These are phyloP conservation scores for Paguma larvata DNA, from an alignment of 2,797 vertebrate genomes.

Conservation along the genomic window DNA sequence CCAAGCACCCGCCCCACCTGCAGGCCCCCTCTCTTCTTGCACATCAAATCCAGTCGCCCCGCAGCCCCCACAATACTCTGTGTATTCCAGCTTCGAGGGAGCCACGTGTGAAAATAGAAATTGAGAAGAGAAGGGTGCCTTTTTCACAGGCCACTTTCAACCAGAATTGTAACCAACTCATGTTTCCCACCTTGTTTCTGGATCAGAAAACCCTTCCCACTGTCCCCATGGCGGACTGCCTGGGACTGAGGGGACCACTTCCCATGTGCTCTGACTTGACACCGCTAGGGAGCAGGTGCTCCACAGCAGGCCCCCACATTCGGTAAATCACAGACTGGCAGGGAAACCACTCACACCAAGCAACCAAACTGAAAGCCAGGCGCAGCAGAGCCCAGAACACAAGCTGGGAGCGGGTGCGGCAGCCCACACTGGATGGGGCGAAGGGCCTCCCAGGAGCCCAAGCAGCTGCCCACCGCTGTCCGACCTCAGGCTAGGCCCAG, in stretches of 20 bases:
- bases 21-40: neutral
- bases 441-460: neutral
- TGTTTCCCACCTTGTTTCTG: neutral
- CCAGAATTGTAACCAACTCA: neutral
- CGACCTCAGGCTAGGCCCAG: neutral
- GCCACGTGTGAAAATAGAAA: fast-evolving
- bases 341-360: neutral
- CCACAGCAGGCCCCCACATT: neutral
- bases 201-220: neutral
- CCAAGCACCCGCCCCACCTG: neutral
- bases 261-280: neutral
- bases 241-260: neutral
- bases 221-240: neutral
- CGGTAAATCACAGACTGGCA: neutral
- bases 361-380: neutral
- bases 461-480: neutral
- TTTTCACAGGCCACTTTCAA: neutral
- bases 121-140: fast-evolving
- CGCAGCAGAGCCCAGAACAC: neutral
- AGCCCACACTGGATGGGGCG: neutral
- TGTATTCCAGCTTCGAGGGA: neutral
- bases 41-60: too few relatives aligned
- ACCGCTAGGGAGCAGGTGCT: neutral
- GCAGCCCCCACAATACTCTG: fast-evolving
- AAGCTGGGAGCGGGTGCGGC: neutral